phyloP scores from a whole-genome alignment of 2,888 invertebrate species.

The Brachylomia viminalis region DNA sequence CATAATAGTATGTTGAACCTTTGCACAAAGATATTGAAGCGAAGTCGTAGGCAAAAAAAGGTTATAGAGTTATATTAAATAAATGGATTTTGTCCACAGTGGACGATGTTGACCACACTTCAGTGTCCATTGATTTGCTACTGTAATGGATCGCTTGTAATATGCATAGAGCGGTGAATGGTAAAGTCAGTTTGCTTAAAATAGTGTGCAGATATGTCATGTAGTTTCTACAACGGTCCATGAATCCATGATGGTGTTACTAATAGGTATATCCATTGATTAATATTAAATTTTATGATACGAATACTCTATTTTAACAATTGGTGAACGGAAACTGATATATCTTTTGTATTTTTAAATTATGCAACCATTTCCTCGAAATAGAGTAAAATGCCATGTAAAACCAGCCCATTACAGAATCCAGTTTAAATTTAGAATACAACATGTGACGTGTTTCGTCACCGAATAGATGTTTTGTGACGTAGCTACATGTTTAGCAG shows the following conservation, averaged over 20 bases:
- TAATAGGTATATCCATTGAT: background rate
- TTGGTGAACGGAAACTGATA: too few species aligned
- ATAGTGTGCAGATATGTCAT: background rate
- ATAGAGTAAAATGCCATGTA: background rate
- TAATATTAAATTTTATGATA: too few species aligned
- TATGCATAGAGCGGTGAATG: conserved; percentile 23
- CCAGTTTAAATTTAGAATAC: conserved; percentile 38
- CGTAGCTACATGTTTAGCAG: background rate
- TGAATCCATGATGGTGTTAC: background rate
- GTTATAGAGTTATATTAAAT: too few species aligned
- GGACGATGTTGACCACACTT: conserved; percentile 54
- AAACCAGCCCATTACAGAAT: conserved; percentile 5
- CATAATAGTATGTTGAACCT: conserved; percentile 17
- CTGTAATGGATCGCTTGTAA: conserved; percentile 43
- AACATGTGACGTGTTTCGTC: background rate
- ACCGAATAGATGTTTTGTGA: background rate
- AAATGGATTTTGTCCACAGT: conserved; percentile 14
- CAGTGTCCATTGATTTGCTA: conserved; percentile 44
- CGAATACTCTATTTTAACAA: too few species aligned
- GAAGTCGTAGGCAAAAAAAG: too few species aligned
- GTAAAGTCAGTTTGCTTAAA: conserved; percentile 26
- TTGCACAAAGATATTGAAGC: conserved; percentile 29
- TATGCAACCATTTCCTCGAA: background rate
- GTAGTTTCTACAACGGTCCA: too few species aligned
- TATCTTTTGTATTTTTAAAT: too few species aligned